These are phyloP conservation scores for Casuarius casuarius DNA, from an alignment of 2,113 vertebrate species.

Conservation along the genomic window DNA sequence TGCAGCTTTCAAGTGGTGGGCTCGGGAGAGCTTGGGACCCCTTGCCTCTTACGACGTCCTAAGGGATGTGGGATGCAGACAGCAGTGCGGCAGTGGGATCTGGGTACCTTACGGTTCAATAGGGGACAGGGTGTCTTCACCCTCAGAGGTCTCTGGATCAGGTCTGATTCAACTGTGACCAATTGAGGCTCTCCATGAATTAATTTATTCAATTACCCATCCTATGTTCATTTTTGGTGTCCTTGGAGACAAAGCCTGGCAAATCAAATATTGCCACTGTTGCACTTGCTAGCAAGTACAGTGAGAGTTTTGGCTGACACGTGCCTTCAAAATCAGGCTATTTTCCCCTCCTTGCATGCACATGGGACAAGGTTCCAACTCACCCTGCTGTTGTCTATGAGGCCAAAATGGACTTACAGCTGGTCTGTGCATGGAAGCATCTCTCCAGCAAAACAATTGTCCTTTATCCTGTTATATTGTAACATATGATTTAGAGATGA, in stretches of 20 bases:
- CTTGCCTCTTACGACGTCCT: rapidly evolving
- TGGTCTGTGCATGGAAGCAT: not conserved
- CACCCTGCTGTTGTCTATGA: not conserved
- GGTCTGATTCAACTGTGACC: not conserved
- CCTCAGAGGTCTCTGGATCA: not conserved
- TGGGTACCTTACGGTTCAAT: rapidly evolving
- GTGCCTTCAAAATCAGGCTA: not conserved
- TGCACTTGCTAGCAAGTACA: not conserved
- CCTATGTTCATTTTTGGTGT: not conserved
- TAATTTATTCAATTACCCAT: too few relatives aligned
- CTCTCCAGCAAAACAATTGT: not conserved
- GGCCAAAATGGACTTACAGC: not conserved
- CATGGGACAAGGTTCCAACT: not conserved
- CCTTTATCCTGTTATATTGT: not conserved
- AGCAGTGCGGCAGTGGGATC: not conserved
- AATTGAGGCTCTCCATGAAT: not conserved
- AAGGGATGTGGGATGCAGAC: not conserved
- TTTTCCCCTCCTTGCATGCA: not conserved
- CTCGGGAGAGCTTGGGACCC: not conserved
- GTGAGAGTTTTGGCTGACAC: not conserved
- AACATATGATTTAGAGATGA: conserved; percentile 10
- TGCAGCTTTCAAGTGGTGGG: not conserved
- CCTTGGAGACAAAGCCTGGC: not conserved
- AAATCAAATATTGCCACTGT: not conserved
- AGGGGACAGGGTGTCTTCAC: not conserved